These are phyloP conservation scores for Pelochelys cantorii DNA, from an alignment of 2,797 vertebrate species.

Conservation along the genomic window DNA sequence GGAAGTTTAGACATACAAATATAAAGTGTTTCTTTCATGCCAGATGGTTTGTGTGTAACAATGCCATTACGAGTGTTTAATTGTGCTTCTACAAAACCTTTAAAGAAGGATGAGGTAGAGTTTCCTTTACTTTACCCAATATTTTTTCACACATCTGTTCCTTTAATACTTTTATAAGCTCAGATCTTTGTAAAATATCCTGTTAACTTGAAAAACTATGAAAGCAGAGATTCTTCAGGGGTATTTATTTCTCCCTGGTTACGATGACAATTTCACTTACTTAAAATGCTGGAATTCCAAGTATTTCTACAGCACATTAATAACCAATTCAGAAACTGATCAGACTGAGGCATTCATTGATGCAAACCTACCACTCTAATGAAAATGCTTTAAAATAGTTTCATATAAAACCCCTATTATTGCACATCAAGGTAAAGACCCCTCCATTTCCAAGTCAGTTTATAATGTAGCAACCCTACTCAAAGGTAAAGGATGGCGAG, in stretches of 20 bases:
- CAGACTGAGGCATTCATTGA: not conserved
- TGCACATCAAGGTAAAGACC: conserved; percentile 7
- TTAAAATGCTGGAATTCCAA: not conserved
- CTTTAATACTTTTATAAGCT: conserved; percentile 54
- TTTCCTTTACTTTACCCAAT: conserved; percentile 73
- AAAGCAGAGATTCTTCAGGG: conserved; percentile 55
- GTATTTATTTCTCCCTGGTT: conserved; percentile 36
- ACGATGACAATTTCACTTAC: conserved; percentile 14
- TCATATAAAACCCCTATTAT: not conserved
- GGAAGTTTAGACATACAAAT: conserved; percentile 75
- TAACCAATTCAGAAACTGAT: not conserved
- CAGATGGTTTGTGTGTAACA: conserved; percentile 71
- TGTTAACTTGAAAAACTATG: conserved; percentile 41
- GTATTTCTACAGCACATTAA: conserved; percentile 25
- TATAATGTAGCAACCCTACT: not conserved
- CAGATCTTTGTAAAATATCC: conserved; percentile 55
- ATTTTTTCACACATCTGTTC: conserved; percentile 57
- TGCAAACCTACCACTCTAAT: not conserved
- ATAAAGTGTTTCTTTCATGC: conserved; percentile 70
- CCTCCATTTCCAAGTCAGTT: not conserved
- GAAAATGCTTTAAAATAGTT: not conserved
- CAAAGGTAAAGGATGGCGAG: rapidly evolving
- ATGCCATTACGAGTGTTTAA: conserved; percentile 70
- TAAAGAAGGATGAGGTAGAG: conserved; percentile 80
- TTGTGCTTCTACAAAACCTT: conserved; percentile 81